phyloP scores from a whole-genome alignment of 2,797 vertebrate species.

The Dermochelys coriacea region DNA sequence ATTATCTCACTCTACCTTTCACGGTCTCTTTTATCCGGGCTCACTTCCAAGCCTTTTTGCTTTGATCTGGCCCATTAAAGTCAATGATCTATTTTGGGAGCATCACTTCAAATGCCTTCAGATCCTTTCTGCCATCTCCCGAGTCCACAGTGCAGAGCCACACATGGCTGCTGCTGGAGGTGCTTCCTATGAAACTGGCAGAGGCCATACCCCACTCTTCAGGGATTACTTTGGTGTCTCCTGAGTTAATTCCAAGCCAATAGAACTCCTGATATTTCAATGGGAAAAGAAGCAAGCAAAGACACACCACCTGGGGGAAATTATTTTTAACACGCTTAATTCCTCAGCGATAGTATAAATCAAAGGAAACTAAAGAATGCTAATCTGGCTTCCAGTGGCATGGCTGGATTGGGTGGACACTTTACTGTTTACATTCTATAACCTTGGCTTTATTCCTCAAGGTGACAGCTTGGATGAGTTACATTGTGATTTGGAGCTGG shows the following conservation, averaged over 20 bases:
- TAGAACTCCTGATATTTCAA: rapidly evolving
- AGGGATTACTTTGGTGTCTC: rapidly evolving
- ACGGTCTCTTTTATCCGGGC: rapidly evolving
- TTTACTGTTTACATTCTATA: rapidly evolving
- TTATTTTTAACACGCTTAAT: background rate
- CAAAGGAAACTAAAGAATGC: background rate
- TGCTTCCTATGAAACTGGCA: background rate
- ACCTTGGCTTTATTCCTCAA: background rate
- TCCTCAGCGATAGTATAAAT: background rate
- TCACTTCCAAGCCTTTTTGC: conserved; percentile 7
- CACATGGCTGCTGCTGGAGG: rapidly evolving
- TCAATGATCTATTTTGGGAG: conserved; percentile 25
- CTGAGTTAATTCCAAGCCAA: rapidly evolving
- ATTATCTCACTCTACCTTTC: background rate
- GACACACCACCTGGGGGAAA: background rate
- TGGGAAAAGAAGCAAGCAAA: background rate
- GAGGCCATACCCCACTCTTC: rapidly evolving
- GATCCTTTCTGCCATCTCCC: background rate
- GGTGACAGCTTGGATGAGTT: background rate
- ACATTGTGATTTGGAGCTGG: rapidly evolving
- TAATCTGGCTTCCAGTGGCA: background rate
- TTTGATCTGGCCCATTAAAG: conserved; percentile 3
- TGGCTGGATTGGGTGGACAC: background rate
- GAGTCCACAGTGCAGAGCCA: background rate
- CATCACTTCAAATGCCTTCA: conserved; percentile 33